Conservation (phyloP, 2,797 vertebrate species). For the Liasis olivaceus region DNA sequence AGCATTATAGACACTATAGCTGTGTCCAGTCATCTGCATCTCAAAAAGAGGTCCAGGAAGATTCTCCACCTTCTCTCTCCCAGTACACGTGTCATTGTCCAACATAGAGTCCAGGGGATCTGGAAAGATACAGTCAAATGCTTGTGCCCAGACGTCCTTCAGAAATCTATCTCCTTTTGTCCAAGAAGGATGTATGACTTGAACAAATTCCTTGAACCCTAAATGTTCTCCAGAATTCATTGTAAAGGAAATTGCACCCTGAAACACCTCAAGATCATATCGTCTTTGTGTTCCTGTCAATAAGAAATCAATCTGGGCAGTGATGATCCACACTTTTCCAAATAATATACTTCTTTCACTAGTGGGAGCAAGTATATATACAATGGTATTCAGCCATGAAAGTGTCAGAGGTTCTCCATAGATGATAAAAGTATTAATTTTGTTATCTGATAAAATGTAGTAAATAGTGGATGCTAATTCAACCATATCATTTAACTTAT, state of each 20-base stretch:
- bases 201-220: background rate
- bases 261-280: too few species aligned
- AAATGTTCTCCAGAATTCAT: background rate
- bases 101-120: too few species aligned
- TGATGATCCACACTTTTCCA: background rate
- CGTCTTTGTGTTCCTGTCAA: too few species aligned
- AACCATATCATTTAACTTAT: too few species aligned
- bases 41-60: too few species aligned
- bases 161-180: background rate
- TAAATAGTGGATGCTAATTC: too few species aligned
- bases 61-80: too few species aligned
- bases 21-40: too few species aligned
- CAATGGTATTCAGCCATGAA: too few species aligned
- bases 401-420: background rate
- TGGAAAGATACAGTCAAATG: background rate
- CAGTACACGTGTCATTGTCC: too few species aligned
- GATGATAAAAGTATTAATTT: background rate
- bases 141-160: background rate
- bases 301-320: slow-evolving; percentile 3
- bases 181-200: background rate
- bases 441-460: background rate
- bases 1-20: too few species aligned
- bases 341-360: background rate
- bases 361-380: too few species aligned
- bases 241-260: background rate